These are phyloP conservation scores for Proctacanthus coquilletti DNA, from an alignment of 1,140 invertebrate genomes.

Conservation along the genomic window DNA sequence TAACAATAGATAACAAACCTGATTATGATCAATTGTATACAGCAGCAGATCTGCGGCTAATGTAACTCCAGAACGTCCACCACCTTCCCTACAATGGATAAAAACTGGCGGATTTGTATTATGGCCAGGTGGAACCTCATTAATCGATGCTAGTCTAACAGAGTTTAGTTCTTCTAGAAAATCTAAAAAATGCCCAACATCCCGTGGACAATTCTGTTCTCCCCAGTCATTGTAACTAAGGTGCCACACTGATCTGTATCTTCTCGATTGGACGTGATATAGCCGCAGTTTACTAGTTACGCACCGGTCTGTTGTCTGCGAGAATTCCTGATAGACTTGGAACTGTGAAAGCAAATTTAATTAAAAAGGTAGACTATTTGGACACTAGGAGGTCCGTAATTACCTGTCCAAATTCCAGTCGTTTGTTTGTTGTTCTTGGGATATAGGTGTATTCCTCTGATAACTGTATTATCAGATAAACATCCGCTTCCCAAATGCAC, in stretches of 20 bases:
- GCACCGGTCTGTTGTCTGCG: conserved; percentile 41
- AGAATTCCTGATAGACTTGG: conserved; percentile 48
- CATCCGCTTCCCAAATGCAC: conserved; percentile 72
- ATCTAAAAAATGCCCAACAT: conserved; percentile 50
- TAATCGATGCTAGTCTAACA: conserved; percentile 53
- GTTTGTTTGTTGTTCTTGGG: conserved; percentile 34
- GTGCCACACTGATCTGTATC: conserved; percentile 58
- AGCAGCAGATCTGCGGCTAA: conserved; percentile 63
- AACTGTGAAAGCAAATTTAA: conserved; percentile 34
- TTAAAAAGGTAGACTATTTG: not conserved
- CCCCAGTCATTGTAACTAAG: conserved; percentile 67
- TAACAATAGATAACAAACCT: conserved; percentile 35
- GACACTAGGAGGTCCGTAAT: conserved; percentile 1
- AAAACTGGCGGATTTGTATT: conserved; percentile 54
- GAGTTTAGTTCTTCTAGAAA: conserved; percentile 76
- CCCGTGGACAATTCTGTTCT: conserved; percentile 47
- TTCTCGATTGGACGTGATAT: conserved; percentile 35
- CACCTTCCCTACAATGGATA: conserved; percentile 53
- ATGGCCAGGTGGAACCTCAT: conserved; percentile 45
- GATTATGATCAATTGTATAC: conserved; percentile 74
- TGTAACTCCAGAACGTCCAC: conserved; percentile 57
- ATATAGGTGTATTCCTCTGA: conserved; percentile 45
- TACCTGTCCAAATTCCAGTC: conserved; percentile 38
- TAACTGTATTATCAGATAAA: conserved; percentile 61
- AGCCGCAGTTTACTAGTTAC: conserved; percentile 41